Evolutionary conservation across 2,888 invertebrate species (phyloP), one percentile per base, ranked within the genome.

Genomic region (Dolomedes plantarius): DNA sequence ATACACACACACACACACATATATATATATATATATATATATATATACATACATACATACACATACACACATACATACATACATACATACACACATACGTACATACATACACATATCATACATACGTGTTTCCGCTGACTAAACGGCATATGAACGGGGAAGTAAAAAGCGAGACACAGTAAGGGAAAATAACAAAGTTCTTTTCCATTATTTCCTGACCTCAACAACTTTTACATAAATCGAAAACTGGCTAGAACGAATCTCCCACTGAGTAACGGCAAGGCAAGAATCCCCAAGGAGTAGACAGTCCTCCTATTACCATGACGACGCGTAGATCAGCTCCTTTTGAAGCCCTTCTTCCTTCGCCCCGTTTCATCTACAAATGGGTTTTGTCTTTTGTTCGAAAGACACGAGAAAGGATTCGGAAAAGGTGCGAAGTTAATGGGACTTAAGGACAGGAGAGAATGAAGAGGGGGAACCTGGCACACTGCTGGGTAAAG

Each of bases 251-350:
- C 46, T 6, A 5, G 46, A 46, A 46, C 9, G 46, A 46, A 46
- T 46, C 46, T 11, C 16, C 9, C 2, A 46, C 5, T 46, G 11
- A 46, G 46, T n/a, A 36, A 36, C n/a, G 46, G 46, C 46, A n/a
- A 16, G 46, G 46, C 46, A n/a, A 46, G 11, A 16, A 16, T 46
- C 46, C 16, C 46, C 7, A 46, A 16, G 46, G 46, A 46, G 2
- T 46, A 46, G 46, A 46, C 16, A 16, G 46, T 16, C 46, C 36
- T 46, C 2, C 46, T 46, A 46, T 46, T 46, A 11, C 46, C 46
- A 46, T 46, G 46, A 46, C 46, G 46, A 83, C 83, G 56, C 76
- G 41, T 62, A 81, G 81, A 81, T 81, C 76, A 76, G 77, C 71
- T 83, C 83, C 19, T 64, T 68, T 71, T 5, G 71, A 77, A 46